These are phyloP conservation scores for Charaxes varanes DNA, from an alignment of 1,140 invertebrate species.

Conservation along the genomic window DNA sequence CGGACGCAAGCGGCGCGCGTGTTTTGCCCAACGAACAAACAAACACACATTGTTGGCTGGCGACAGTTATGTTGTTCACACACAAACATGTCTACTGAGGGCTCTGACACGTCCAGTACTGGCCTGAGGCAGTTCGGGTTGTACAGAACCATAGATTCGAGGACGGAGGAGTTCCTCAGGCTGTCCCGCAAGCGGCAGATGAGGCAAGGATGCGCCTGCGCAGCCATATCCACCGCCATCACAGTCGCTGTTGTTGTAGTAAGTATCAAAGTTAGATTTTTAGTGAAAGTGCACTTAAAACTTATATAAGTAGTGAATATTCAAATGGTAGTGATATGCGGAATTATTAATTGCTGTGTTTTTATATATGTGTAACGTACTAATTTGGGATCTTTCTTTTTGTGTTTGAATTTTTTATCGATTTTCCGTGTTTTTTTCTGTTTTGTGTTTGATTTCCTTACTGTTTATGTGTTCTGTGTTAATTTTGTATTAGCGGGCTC, in stretches of 20 bases:
- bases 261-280: slow-evolving; percentile 25
- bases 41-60: slow-evolving; percentile 13
- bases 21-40: slow-evolving; percentile 21
- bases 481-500: too few relatives aligned
- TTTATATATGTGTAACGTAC: not conserved
- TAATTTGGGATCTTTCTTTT: not conserved
- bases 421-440: too few relatives aligned
- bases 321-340: slow-evolving; percentile 1
- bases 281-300: slow-evolving; percentile 4
- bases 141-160: slow-evolving; percentile 57
- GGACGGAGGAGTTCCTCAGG: slow-evolving; percentile 59
- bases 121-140: slow-evolving; percentile 51
- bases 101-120: slow-evolving; percentile 33
- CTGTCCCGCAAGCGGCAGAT: slow-evolving; percentile 54
- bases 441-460: too few relatives aligned
- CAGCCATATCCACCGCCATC: slow-evolving; percentile 51
- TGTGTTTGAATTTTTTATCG: too few relatives aligned
- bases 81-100: slow-evolving; percentile 52
- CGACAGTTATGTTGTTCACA: slow-evolving; percentile 45
- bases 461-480: too few relatives aligned
- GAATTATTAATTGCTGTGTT: not conserved
- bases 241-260: slow-evolving; percentile 62
- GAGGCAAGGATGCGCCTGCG: slow-evolving; percentile 57
- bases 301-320: slow-evolving; percentile 8
- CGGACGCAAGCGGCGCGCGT: slow-evolving; percentile 31